A percentile compares a stretch with the other conserved stretches of the same genome.
Evolutionary conservation across 1,140 invertebrate genomes (phyloP).

Genomic region (Orussus abietinus): DNA sequence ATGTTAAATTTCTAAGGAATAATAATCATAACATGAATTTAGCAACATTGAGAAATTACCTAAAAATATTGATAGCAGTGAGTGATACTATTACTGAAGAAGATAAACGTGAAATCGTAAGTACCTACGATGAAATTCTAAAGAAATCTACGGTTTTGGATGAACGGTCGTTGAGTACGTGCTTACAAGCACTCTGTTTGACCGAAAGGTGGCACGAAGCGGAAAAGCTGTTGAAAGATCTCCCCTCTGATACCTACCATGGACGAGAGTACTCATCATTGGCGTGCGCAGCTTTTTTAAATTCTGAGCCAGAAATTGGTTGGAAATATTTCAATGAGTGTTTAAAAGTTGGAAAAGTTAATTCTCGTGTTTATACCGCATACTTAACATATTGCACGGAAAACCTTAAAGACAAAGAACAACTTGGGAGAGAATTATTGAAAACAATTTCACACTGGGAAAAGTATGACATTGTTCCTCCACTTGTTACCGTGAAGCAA

Average conservation of each 20-base stretch:
- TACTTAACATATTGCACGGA: constrained; percentile 51
- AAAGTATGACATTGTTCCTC: constrained; percentile 19
- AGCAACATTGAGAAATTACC: constrained; percentile 53
- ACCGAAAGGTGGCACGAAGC: constrained; percentile 62
- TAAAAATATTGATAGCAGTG: constrained; percentile 51
- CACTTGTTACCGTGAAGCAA: constrained; percentile 3
- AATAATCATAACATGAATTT: constrained; percentile 52
- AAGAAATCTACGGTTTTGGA: constrained; percentile 59
- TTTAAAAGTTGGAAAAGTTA: constrained; percentile 35
- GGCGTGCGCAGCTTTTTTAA: constrained; percentile 55
- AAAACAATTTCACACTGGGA: constrained; percentile 51
- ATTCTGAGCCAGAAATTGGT: constrained; percentile 54
- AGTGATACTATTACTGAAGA: constrained; percentile 35
- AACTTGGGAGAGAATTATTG: constrained; percentile 43
- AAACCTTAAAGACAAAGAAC: constrained; percentile 43
- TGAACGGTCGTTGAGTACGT: constrained; percentile 53
- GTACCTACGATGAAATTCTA: constrained; percentile 54
- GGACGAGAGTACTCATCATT: constrained; percentile 47
- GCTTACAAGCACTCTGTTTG: constrained; percentile 59
- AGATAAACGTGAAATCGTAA: constrained; percentile 56
- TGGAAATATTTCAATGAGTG: constrained; percentile 54
- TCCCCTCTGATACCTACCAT: no score
- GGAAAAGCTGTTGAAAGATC: constrained; percentile 58
- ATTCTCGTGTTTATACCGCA: constrained; percentile 36
- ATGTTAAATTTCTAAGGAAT: constrained; percentile 55